Conservation (phyloP, 2,797 vertebrate species). For the Danio albolineatus region DNA sequence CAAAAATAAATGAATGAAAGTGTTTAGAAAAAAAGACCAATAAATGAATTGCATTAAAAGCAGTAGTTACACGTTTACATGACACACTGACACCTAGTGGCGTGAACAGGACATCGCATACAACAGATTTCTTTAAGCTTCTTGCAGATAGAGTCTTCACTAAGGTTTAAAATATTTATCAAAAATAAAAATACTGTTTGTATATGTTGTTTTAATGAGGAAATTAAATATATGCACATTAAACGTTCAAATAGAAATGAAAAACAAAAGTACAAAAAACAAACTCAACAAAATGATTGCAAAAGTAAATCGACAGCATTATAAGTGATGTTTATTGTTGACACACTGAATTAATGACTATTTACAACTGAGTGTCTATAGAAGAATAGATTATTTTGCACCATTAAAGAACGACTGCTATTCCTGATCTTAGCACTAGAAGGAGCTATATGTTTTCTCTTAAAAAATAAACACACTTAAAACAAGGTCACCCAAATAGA, state of each 20-base stretch:
- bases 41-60: neutral
- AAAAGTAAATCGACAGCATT: neutral
- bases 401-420: neutral
- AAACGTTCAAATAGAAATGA: neutral
- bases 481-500: neutral
- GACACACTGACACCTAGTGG: slow-evolving; percentile 1
- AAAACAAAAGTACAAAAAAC: neutral
- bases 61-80: neutral
- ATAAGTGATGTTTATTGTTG: neutral
- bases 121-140: neutral
- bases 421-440: slow-evolving; percentile 5
- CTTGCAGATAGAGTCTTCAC: neutral
- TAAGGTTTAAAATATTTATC: neutral
- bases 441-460: neutral
- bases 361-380: neutral
- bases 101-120: neutral
- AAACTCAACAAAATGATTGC: neutral
- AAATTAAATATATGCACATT: too few species aligned
- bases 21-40: neutral
- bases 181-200: neutral
- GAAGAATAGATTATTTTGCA: too few species aligned
- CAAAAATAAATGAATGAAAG: neutral
- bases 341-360: neutral
- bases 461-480: neutral
- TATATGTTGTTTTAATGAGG: neutral